Conservation (phyloP, 2,888 invertebrate genomes). For the Dasysyrphus tricinctus region DNA sequence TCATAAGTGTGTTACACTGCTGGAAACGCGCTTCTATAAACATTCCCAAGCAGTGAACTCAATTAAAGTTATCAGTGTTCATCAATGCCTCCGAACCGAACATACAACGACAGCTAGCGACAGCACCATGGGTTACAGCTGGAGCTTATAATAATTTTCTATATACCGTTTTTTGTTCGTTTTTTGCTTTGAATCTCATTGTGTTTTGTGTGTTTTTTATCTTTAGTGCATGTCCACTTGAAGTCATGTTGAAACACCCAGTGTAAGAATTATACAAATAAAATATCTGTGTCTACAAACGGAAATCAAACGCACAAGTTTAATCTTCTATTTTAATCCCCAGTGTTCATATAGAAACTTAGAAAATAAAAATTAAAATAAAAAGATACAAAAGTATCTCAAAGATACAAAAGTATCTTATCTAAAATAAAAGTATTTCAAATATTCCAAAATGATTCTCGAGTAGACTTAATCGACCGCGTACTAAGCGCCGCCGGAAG, state of each 20-base stretch:
- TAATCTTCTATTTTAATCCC: not conserved
- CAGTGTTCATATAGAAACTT: conserved; percentile 17
- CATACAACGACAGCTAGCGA: conserved; percentile 49
- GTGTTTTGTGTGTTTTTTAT: conserved; percentile 6
- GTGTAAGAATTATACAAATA: conserved; percentile 39
- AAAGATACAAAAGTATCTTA: conserved; percentile 51
- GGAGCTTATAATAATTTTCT: conserved; percentile 46
- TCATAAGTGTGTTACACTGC: conserved; percentile 42
- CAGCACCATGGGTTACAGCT: conserved; percentile 54
- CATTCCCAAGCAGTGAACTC: conserved; percentile 62
- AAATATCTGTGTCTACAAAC: conserved; percentile 12
- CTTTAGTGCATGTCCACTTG: conserved; percentile 43
- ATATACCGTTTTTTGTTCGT: not conserved
- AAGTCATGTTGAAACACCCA: conserved; percentile 58
- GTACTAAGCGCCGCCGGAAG: conserved; percentile 67
- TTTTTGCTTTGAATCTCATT: conserved; percentile 52
- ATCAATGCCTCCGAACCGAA: conserved; percentile 60
- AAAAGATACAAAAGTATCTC: conserved; percentile 35
- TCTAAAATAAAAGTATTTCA: conserved; percentile 27
- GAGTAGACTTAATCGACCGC: conserved; percentile 68
- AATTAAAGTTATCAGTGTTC: conserved; percentile 72
- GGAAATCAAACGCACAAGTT: conserved; percentile 34
- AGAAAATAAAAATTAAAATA: conserved; percentile 1
- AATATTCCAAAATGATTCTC: conserved; percentile 70
- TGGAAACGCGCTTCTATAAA: conserved; percentile 43